phyloP scores from a whole-genome alignment of 2,797 vertebrate genomes.

The Babyrousa celebensis region DNA sequence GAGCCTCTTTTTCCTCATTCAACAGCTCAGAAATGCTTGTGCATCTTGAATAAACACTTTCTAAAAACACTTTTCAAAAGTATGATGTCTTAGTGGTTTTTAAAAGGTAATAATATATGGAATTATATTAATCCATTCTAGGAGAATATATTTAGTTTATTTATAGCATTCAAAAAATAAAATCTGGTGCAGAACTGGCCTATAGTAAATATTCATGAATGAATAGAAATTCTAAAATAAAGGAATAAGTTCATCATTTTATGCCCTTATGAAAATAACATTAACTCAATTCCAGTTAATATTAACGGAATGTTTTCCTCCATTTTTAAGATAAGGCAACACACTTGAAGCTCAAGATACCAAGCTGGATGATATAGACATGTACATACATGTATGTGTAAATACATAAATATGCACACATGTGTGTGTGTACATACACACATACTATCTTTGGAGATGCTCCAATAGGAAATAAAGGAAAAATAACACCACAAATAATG shows the following conservation, averaged over 20 bases:
- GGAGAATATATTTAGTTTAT: background rate
- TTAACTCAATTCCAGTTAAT: background rate
- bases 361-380: background rate
- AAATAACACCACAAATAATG: conserved; percentile 2
- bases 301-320: background rate
- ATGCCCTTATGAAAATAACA: conserved; percentile 24
- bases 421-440: background rate
- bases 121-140: background rate
- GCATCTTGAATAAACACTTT: conserved; percentile 1
- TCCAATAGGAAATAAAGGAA: background rate
- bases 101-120: background rate
- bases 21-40: background rate
- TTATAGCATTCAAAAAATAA: background rate
- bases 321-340: background rate
- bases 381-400: background rate
- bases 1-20: conserved; percentile 21
- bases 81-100: background rate
- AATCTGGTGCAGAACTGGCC: background rate
- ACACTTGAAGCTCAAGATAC: background rate
- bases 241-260: conserved; percentile 1
- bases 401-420: background rate
- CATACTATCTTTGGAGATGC: background rate
- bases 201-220: conserved; percentile 25
- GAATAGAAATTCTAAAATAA: conserved; percentile 19
- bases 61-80: background rate